Percentiles rank a stretch among this genome's conserved stretches.
Conservation (phyloP, 1,140 invertebrate species). For the Camponotus floridanus region DNA sequence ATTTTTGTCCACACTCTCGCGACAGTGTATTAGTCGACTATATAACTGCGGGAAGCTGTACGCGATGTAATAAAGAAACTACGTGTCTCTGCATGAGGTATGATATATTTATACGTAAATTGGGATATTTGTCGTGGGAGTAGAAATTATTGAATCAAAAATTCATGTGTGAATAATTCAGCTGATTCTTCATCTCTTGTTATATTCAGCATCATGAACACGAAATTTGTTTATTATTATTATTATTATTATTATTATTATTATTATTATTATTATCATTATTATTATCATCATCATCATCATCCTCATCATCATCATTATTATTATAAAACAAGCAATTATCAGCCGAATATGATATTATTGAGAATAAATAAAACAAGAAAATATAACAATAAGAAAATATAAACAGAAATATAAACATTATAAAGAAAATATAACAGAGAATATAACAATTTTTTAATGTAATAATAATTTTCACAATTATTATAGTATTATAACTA, state of each 20-base stretch:
- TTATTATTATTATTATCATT: too few relatives aligned
- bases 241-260: neutral
- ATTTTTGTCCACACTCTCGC: slow-evolving; percentile 20
- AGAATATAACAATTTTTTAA: neutral
- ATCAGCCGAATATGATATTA: neutral
- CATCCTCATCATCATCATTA: too few relatives aligned
- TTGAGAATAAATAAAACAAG: neutral
- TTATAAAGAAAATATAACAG: too few relatives aligned
- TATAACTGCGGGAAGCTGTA: neutral
- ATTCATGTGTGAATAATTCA: neutral
- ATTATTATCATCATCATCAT: too few relatives aligned
- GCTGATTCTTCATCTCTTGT: neutral
- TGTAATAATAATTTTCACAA: neutral
- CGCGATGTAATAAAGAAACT: slow-evolving; percentile 35
- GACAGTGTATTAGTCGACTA: neutral
- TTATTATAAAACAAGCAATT: neutral
- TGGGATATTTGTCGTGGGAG: neutral
- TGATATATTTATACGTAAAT: neutral
- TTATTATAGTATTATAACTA: neutral
- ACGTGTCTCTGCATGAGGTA: neutral
- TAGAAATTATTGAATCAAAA: neutral
- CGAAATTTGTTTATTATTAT: neutral
- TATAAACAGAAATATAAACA: too few relatives aligned
- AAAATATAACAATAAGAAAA: too few relatives aligned
- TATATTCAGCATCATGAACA: neutral